Percentiles rank a stretch among this genome's conserved stretches.
These are phyloP conservation scores for Tapera naevia DNA, from an alignment of 2,797 vertebrate genomes.

Conservation along the genomic window DNA sequence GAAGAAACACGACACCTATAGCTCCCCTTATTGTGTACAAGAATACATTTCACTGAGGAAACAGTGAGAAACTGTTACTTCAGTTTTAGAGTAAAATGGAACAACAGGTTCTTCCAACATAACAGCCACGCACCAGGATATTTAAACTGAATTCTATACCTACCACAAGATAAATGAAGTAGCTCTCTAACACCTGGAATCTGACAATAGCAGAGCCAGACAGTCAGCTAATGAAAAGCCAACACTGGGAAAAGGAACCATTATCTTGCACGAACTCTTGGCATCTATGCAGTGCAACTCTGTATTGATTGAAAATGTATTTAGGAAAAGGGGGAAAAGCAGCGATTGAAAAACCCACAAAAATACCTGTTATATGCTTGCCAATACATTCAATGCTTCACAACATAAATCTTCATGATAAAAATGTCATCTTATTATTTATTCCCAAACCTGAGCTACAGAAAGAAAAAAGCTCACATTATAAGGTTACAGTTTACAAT, in stretches of 20 bases:
- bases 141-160: slow-evolving; percentile 19
- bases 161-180: slow-evolving; percentile 18
- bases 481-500: background rate
- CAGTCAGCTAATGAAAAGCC: slow-evolving; percentile 2
- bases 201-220: background rate
- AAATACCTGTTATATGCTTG: background rate
- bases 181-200: background rate
- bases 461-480: background rate
- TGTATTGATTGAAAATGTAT: background rate
- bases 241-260: background rate
- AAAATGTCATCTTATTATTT: background rate
- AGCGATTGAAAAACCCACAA: background rate
- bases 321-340: background rate
- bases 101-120: background rate
- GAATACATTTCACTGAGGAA: background rate
- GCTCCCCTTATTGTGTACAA: background rate
- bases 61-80: slow-evolving; percentile 13
- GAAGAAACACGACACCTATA: slow-evolving; percentile 3
- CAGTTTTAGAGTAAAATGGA: slow-evolving; percentile 38
- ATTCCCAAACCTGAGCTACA: background rate
- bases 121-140: background rate
- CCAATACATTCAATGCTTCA: background rate
- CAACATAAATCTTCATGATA: background rate
- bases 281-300: background rate
- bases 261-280: background rate